Percentiles rank a stretch among this genome's conserved stretches.
Conservation (phyloP, 2,888 invertebrate genomes). For the Pasiphila rectangulata region DNA sequence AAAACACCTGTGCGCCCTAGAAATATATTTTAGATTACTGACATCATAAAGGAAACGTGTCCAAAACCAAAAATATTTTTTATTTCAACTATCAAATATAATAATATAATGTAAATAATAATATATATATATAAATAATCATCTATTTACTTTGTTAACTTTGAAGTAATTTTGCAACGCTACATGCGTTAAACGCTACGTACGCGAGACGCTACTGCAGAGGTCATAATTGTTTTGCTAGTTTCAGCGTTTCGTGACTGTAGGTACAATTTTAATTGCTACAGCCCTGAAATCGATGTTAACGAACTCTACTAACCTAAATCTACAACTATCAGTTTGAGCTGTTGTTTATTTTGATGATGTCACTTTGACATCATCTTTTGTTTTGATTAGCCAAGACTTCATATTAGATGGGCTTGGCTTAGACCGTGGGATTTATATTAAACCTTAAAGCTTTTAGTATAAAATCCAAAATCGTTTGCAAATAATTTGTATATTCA, state of each 20-base stretch:
- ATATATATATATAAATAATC: too few species aligned
- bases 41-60: too few species aligned
- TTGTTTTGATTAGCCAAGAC: slow-evolving; percentile 9
- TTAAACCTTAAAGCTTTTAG: not conserved
- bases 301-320: slow-evolving; percentile 27
- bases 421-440: not conserved
- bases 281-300: slow-evolving; percentile 19
- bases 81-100: too few species aligned
- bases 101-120: too few species aligned
- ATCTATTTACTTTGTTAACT: too few species aligned
- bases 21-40: too few species aligned
- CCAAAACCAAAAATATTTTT: too few species aligned
- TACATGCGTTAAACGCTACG: too few species aligned
- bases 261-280: slow-evolving; percentile 5
- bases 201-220: too few species aligned
- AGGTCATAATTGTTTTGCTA: slow-evolving; percentile 19
- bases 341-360: slow-evolving; percentile 14
- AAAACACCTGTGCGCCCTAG: too few species aligned
- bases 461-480: not conserved
- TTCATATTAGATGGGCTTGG: not conserved
- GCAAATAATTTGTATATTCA: too few species aligned
- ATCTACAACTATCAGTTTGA: slow-evolving; percentile 11
- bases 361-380: slow-evolving; percentile 24
- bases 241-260: slow-evolving; percentile 22
- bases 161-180: too few species aligned